These are phyloP conservation scores for Silurus meridionalis DNA, from an alignment of 2,113 vertebrate species.

Conservation along the genomic window DNA sequence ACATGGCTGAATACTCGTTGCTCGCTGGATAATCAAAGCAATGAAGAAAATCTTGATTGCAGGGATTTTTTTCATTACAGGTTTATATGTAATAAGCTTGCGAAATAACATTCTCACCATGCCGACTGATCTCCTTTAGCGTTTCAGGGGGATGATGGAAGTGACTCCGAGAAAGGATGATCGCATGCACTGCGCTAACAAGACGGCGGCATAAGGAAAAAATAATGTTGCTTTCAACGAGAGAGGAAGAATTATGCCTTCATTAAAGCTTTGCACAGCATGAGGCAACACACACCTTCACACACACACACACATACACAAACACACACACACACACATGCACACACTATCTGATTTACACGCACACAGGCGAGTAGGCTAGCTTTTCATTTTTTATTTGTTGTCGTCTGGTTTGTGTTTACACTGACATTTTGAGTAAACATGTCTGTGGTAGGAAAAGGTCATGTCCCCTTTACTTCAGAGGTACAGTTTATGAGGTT, in stretches of 20 bases:
- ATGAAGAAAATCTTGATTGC: constrained; percentile 4
- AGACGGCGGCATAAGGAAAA: constrained; percentile 56
- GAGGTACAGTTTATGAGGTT: neutral
- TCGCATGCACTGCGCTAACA: constrained; percentile 62
- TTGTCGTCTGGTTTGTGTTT: constrained; percentile 9
- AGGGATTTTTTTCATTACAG: constrained; percentile 20
- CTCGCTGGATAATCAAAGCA: neutral
- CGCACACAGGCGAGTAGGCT: constrained; percentile 1
- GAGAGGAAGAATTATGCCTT: constrained; percentile 50
- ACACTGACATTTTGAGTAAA: constrained; percentile 35
- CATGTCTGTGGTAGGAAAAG: neutral
- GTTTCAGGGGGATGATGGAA: constrained; percentile 22
- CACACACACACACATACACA: too few species aligned
- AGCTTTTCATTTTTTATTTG: constrained; percentile 1
- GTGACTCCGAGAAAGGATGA: constrained; percentile 51
- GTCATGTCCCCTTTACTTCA: neutral
- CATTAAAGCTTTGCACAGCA: constrained; percentile 53
- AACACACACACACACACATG: too few species aligned
- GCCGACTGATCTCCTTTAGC: neutral
- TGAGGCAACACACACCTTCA: neutral
- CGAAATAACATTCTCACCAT: neutral
- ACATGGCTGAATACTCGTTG: constrained; percentile 6
- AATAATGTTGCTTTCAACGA: constrained; percentile 48
- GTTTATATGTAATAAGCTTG: constrained; percentile 3
- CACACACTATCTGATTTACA: constrained; percentile 25